Conservation (phyloP, 1,140 invertebrate genomes). For the Bicyclus anynana region DNA sequence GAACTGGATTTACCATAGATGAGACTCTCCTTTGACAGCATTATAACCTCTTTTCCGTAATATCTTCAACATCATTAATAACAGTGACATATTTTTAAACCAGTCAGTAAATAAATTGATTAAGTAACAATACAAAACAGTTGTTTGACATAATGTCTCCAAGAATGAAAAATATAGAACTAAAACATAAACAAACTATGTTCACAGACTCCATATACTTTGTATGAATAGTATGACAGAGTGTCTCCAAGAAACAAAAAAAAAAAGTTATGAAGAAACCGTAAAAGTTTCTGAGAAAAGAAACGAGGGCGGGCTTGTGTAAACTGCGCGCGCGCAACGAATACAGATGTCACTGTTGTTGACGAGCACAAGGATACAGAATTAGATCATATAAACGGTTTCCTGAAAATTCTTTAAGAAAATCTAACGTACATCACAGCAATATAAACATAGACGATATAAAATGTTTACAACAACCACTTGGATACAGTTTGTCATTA, state of each 20-base stretch:
- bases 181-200: too few relatives aligned
- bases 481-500: too few relatives aligned
- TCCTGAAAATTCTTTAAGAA: not conserved
- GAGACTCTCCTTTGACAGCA: too few relatives aligned
- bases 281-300: slow-evolving; percentile 64
- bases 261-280: slow-evolving; percentile 48
- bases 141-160: too few relatives aligned
- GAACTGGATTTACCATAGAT: too few relatives aligned
- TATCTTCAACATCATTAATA: too few relatives aligned
- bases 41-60: too few relatives aligned
- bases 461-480: too few relatives aligned
- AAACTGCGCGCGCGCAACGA: slow-evolving; percentile 36
- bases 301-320: slow-evolving; percentile 63
- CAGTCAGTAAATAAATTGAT: too few relatives aligned
- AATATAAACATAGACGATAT: not conserved
- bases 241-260: slow-evolving; percentile 53
- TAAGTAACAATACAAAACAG: too few relatives aligned
- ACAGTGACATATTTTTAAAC: too few relatives aligned
- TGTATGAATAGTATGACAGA: slow-evolving; percentile 30
- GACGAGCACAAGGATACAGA: slow-evolving; percentile 34
- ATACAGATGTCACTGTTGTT: slow-evolving; percentile 57
- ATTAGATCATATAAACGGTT: slow-evolving; percentile 37
- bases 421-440: not conserved
- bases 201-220: too few relatives aligned
- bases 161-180: not conserved